Evolutionary conservation across 2,888 invertebrate genomes (phyloP).

Genomic region (Ophion obscuratus): DNA sequence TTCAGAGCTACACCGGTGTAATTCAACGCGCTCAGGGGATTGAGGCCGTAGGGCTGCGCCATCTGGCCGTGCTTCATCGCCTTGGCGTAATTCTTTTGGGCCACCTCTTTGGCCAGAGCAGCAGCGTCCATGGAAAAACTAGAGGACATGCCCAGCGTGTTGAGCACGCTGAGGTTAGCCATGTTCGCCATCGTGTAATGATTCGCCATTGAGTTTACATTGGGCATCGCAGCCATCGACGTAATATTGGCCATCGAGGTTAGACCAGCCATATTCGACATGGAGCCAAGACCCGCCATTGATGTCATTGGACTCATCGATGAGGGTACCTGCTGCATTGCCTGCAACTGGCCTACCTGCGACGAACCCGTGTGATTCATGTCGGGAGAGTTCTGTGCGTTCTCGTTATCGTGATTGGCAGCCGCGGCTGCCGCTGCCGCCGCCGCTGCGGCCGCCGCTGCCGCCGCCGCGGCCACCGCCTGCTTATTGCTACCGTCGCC

Average conservation of each 20-base stretch:
- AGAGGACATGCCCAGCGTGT: slow-evolving; percentile 71
- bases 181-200: slow-evolving; percentile 78
- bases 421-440: slow-evolving; percentile 68
- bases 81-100: slow-evolving; percentile 93
- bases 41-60: slow-evolving; percentile 79
- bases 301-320: slow-evolving; percentile 80
- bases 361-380: slow-evolving; percentile 81
- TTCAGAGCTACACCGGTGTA: slow-evolving; percentile 90
- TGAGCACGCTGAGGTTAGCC: slow-evolving; percentile 78
- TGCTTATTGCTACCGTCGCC: slow-evolving; percentile 68
- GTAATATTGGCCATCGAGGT: slow-evolving; percentile 70
- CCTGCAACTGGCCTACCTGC: slow-evolving; percentile 70
- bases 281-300: slow-evolving; percentile 76
- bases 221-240: slow-evolving; percentile 71
- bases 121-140: slow-evolving; percentile 85
- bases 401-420: slow-evolving; percentile 81
- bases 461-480: slow-evolving; percentile 57
- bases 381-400: slow-evolving; percentile 82
- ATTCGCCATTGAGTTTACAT: slow-evolving; percentile 73
- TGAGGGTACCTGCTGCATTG: slow-evolving; percentile 62
- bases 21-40: slow-evolving; percentile 87
- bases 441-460: slow-evolving; percentile 64
- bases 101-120: slow-evolving; percentile 91
- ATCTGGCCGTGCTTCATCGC: slow-evolving; percentile 88
- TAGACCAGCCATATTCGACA: slow-evolving; percentile 72